These are phyloP conservation scores for Leucoptera coffeella DNA, from an alignment of 2,888 invertebrate species.

Conservation along the genomic window DNA sequence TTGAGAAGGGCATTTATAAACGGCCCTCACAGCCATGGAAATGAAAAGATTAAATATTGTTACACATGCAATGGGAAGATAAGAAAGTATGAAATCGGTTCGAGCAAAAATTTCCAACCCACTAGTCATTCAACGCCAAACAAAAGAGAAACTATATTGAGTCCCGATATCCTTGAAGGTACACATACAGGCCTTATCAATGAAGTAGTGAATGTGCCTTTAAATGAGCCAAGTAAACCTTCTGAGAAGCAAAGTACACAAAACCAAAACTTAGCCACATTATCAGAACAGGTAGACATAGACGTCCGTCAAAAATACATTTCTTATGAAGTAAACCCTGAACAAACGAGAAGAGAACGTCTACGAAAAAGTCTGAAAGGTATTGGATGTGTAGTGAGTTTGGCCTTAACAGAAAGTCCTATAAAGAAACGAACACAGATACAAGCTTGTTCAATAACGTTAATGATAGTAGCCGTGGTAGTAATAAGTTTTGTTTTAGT, in stretches of 20 bases:
- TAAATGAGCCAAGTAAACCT: too few species aligned
- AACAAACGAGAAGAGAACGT: conserved; percentile 20
- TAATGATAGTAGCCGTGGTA: conserved; percentile 45
- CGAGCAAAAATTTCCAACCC: conserved; percentile 20
- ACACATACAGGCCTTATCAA: too few species aligned
- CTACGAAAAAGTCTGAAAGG: conserved; percentile 41
- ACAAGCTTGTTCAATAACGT: conserved; percentile 48
- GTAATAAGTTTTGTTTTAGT: conserved; percentile 45
- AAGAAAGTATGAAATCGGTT: conserved; percentile 34
- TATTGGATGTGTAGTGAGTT: conserved; percentile 38
- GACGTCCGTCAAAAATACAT: conserved; percentile 34
- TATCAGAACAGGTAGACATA: too few species aligned
- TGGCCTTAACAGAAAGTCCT: conserved; percentile 33
- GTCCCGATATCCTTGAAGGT: too few species aligned
- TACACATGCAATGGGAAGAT: conserved; percentile 38
- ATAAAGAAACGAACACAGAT: conserved; percentile 43
- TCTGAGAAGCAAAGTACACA: too few species aligned
- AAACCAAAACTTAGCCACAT: too few species aligned
- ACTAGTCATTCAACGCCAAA: conserved; percentile 35
- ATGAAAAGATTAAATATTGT: conserved; percentile 21
- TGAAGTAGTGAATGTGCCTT: too few species aligned
- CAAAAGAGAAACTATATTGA: too few species aligned
- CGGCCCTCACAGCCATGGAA: conserved; percentile 11
- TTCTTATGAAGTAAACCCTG: conserved; percentile 23
- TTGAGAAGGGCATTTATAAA: conserved; percentile 24